These are phyloP conservation scores for Spheniscus humboldti DNA, from an alignment of 2,797 vertebrate genomes.

Conservation along the genomic window DNA sequence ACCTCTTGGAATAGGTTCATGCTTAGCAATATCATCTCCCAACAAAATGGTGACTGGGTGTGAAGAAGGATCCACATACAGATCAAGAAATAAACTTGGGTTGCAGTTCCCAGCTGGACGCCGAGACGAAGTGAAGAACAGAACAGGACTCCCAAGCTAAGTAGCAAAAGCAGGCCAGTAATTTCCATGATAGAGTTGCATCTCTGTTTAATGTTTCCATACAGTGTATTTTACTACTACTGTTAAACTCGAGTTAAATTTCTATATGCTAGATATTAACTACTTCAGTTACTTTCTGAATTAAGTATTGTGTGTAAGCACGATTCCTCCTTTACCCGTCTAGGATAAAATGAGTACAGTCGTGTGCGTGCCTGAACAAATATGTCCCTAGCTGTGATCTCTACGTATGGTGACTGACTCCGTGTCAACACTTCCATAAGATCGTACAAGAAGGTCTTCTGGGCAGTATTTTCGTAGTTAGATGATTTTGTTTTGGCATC, in stretches of 20 bases:
- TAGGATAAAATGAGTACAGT: no score
- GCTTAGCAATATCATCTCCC: not conserved
- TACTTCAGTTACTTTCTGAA: not conserved
- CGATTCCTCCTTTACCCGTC: accelerated
- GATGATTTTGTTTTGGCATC: not conserved
- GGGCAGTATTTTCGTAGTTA: no score
- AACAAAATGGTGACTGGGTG: not conserved
- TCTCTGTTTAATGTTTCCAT: not conserved
- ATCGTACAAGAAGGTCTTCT: not conserved
- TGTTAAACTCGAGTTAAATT: not conserved
- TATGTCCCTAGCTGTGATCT: accelerated
- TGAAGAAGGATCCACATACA: no score
- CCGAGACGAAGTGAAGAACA: not conserved
- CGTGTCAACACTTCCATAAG: accelerated
- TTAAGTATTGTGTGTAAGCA: not conserved
- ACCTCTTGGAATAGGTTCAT: not conserved
- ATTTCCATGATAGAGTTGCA: not conserved
- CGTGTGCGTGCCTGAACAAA: accelerated
- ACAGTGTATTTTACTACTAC: not conserved
- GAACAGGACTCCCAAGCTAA: not conserved
- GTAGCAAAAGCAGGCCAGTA: not conserved
- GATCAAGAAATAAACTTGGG: not conserved
- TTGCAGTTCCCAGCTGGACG: not conserved
- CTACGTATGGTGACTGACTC: no score
- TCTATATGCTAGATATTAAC: not conserved